Base-by-base conservation (phyloP, 2,888 invertebrate species). In the Spodoptera exigua region DNA sequence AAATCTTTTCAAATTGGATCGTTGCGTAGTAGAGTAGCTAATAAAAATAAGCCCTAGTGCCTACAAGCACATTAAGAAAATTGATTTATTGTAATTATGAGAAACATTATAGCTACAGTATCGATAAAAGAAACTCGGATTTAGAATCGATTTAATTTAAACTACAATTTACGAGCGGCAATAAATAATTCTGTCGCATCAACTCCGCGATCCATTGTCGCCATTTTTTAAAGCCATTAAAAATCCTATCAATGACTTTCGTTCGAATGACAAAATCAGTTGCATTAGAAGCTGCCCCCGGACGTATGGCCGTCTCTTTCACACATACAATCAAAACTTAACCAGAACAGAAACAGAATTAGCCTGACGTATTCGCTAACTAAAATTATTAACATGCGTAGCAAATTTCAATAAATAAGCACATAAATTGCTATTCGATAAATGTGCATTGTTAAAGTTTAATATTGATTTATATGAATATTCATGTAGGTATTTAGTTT, bases 391-490 rank as follows among this genome's bases (percentile, higher is more conserved):
- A 87, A 84, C 86, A 85, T 82, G 91, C 91, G 89, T 89, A 88
- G 91, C 93, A 91, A 93, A 93, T 93, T 93, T 90, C 88, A 90
- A 91, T 92, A 92, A 93, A 93, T 91, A 91, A 89, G 89, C 90
- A 90, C 92, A 91, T 93, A 93, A 92, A 93, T 93, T 90, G 92
- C 86, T 83, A 86, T 84, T 82, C 91, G 87, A 92, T 93, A 93
- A 89, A 92, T 87, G 87, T 76, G 79, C 81, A 90, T 92, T 92
- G 92, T 93, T 89, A 86, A 74, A 83, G 82, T 82, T 80, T 88
- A 87, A 90, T 89, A 82, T 88, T 93, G 93, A 94, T 92, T 93
- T 93, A 93, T 93, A 93, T 94, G 93, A 93, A 94, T 94, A 94
- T 94, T 93, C 93, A 93, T 91, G 87, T 85, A 81, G 78, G 75